Conservation (phyloP, 2,888 invertebrate species). For the Andrena camellia region DNA sequence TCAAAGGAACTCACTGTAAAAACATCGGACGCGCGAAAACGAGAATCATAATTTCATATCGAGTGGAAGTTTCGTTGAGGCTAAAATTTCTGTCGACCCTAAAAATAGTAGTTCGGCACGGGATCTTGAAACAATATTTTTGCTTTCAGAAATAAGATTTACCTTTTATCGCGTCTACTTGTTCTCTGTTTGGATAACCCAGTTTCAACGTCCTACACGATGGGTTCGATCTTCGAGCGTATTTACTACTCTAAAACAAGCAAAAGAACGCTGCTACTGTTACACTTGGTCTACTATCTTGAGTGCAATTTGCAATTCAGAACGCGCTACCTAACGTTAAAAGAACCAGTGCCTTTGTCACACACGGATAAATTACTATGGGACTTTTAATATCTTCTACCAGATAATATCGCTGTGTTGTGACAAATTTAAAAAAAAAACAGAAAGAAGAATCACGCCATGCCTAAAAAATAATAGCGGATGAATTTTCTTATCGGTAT, state of each 20-base stretch:
- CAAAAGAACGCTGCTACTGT: not conserved
- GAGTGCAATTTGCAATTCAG: constrained; percentile 32
- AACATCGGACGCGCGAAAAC: not conserved
- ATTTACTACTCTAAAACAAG: constrained; percentile 52
- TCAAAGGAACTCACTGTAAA: not conserved
- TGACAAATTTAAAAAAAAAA: no score
- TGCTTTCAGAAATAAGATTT: constrained; percentile 65
- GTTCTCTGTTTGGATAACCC: constrained; percentile 54
- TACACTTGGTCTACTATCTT: constrained; percentile 23
- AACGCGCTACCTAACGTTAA: not conserved
- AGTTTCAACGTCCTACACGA: constrained; percentile 33
- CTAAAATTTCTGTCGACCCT: constrained; percentile 41
- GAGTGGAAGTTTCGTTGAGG: not conserved
- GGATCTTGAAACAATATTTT: constrained; percentile 62
- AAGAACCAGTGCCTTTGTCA: not conserved
- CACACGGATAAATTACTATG: not conserved
- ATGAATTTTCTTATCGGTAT: no score
- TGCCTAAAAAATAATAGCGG: no score
- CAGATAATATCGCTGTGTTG: not conserved
- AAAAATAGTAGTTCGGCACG: constrained; percentile 41
- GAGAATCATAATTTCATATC: constrained; percentile 38
- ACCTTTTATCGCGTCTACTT: constrained; percentile 61
- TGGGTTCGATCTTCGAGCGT: constrained; percentile 45
- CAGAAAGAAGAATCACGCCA: no score
- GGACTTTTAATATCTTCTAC: not conserved